A percentile compares a stretch with the other conserved stretches of the same genome.
These are phyloP conservation scores for Lathronympha strigana DNA, from an alignment of 2,888 invertebrate genomes.

Conservation along the genomic window DNA sequence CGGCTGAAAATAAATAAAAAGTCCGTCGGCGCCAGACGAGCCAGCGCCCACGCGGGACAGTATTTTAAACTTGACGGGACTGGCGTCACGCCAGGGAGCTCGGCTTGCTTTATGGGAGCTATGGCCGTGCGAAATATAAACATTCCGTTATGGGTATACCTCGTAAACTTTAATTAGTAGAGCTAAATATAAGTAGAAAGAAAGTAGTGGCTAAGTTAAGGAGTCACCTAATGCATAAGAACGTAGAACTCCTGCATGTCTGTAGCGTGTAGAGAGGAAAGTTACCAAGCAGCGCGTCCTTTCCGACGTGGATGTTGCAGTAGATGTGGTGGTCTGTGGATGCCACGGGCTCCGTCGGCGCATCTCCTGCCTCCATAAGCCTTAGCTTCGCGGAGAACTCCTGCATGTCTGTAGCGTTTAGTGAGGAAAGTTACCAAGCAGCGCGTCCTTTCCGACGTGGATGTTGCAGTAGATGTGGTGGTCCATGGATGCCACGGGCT, in stretches of 20 bases:
- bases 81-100: constrained; percentile 60
- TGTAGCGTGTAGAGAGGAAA: background rate
- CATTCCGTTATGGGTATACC: constrained; percentile 64
- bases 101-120: constrained; percentile 58
- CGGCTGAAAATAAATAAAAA: constrained; percentile 43
- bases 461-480: constrained; percentile 80
- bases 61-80: constrained; percentile 69
- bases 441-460: constrained; percentile 71
- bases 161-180: constrained; percentile 37
- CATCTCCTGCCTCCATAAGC: constrained; percentile 83
- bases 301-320: constrained; percentile 77
- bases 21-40: constrained; percentile 50
- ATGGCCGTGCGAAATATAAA: constrained; percentile 60
- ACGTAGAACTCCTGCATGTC: no score
- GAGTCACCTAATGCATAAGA: no score
- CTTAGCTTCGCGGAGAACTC: constrained; percentile 88
- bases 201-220: no score
- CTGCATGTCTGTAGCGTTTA: constrained; percentile 86
- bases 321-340: constrained; percentile 77
- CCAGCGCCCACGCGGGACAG: constrained; percentile 57
- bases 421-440: constrained; percentile 62
- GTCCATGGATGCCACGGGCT: constrained; percentile 69
- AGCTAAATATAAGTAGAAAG: no score
- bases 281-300: constrained; percentile 73
- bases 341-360: constrained; percentile 66